Evolutionary conservation across 2,888 invertebrate genomes (phyloP), one percentile per base, ranked within the genome.

Genomic region (Julus scanicus): DNA sequence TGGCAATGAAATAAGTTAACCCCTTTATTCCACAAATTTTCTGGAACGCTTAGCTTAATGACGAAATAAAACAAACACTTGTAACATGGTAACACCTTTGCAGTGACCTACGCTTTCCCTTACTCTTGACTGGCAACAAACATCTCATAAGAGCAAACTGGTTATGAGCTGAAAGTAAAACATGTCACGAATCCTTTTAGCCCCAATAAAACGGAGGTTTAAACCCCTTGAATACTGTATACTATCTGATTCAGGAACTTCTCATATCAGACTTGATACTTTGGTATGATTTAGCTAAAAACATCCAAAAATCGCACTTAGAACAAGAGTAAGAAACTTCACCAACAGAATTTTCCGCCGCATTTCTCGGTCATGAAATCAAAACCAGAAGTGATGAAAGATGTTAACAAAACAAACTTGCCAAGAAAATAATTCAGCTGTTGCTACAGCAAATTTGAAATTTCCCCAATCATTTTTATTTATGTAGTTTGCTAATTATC

Each of bases 171-270:
- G 71, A 71, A 71, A n/a, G 29, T 4, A 71, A 29, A 71, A 71
- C 71, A 71, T 71, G 71, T 71, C 71, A 71, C 11, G 71, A 71
- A 20, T 71, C 71, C 29, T 71, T 71, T 71, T 71, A 71, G 71
- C 71, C 71, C 71, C 20, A 71, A 71, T 71, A 71, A 29, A 71
- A 71, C n/a, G 29, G 2, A n/a, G 29, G n/a, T 71, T 29, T 71
- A 29, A 71, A 29, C 9, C 29, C 71, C 6, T 71, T 71, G 3
- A 11, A 29, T 29, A 11, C 11, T 2, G 20, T 63, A 29, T 3
- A 17, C 20, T 15, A 29, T 57, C n/a, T 5, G 13, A n/a, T 13
- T 4, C 3, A 57, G n/a, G 0, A 57, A 57, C 17, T 57, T 57
- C n/a, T n/a, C 2, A 17, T n/a, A 57, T n/a, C 57, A n/a, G 57